Evolutionary conservation across 1,140 invertebrate species (phyloP).

Genomic region (Euura saliciscinereae): DNA sequence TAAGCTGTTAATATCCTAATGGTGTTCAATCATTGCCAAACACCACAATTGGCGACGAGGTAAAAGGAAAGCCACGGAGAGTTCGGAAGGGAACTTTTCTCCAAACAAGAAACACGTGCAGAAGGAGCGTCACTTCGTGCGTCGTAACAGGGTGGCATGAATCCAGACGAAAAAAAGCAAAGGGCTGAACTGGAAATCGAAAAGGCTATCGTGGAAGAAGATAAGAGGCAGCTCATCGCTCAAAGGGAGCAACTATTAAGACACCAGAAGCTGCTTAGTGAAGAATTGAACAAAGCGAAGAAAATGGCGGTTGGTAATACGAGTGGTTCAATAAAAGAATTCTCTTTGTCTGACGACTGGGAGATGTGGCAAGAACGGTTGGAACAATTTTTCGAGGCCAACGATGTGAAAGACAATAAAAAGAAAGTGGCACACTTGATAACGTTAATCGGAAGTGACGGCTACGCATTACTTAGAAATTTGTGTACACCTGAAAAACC

Average conservation of each 20-base stretch:
- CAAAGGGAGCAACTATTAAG: slow-evolving; percentile 4
- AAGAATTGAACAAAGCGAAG: too few relatives aligned
- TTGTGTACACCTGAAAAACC: slow-evolving; percentile 15
- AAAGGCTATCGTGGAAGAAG: slow-evolving; percentile 3
- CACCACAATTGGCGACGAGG: slow-evolving; percentile 25
- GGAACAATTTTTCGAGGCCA: too few relatives aligned
- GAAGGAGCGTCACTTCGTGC: not conserved
- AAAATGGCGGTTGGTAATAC: too few relatives aligned
- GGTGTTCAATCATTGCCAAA: too few relatives aligned
- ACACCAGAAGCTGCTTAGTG: not conserved
- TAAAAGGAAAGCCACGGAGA: not conserved
- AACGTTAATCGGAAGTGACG: too few relatives aligned
- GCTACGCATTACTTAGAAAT: slow-evolving; percentile 36
- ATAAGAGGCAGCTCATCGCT: not conserved
- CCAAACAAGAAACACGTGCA: slow-evolving; percentile 15
- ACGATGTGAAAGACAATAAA: too few relatives aligned
- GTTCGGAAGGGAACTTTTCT: slow-evolving; percentile 8
- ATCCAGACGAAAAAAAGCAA: not conserved
- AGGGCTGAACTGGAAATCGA: not conserved
- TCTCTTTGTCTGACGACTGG: too few relatives aligned
- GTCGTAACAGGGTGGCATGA: not conserved
- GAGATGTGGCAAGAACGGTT: too few relatives aligned
- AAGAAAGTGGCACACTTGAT: too few relatives aligned
- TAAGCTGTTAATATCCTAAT: too few relatives aligned
- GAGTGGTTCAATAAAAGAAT: too few relatives aligned